These are phyloP conservation scores for Drosophila bunnanda DNA, from an alignment of 2,888 invertebrate genomes.

Conservation along the genomic window DNA sequence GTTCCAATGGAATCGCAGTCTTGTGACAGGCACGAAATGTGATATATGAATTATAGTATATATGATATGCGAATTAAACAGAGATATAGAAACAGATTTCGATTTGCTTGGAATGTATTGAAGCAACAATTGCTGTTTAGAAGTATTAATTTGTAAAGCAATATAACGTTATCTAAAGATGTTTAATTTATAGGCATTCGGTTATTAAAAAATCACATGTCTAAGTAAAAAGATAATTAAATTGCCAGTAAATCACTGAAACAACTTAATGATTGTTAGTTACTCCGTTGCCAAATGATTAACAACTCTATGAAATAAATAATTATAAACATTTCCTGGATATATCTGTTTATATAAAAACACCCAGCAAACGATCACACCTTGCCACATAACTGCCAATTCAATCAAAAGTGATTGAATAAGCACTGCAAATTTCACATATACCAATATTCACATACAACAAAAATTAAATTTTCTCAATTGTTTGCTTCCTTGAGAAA, in stretches of 20 bases:
- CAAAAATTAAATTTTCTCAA: constrained; percentile 35
- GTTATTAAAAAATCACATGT: constrained; percentile 1
- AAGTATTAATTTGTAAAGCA: too few species aligned
- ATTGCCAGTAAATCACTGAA: neutral
- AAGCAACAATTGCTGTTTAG: too few species aligned
- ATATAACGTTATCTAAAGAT: too few species aligned
- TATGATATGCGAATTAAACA: neutral
- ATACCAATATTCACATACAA: constrained; percentile 30
- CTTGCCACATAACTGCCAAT: constrained; percentile 29
- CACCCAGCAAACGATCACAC: constrained; percentile 11
- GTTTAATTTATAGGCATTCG: neutral
- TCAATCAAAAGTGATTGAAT: constrained; percentile 51
- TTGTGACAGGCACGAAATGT: constrained; percentile 35
- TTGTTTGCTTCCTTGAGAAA: constrained; percentile 76
- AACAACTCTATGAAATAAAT: constrained; percentile 4
- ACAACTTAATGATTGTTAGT: constrained; percentile 7
- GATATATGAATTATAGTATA: neutral
- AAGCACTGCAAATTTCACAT: constrained; percentile 43
- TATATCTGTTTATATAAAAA: constrained; percentile 3
- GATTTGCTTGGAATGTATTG: neutral
- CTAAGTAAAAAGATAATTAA: neutral
- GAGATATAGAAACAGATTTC: neutral
- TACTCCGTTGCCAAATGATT: constrained; percentile 4
- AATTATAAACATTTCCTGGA: constrained; percentile 15
- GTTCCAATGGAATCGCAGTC: constrained; percentile 24